Conservation (phyloP, 2,888 invertebrate species). For the Drosophila birchii region DNA sequence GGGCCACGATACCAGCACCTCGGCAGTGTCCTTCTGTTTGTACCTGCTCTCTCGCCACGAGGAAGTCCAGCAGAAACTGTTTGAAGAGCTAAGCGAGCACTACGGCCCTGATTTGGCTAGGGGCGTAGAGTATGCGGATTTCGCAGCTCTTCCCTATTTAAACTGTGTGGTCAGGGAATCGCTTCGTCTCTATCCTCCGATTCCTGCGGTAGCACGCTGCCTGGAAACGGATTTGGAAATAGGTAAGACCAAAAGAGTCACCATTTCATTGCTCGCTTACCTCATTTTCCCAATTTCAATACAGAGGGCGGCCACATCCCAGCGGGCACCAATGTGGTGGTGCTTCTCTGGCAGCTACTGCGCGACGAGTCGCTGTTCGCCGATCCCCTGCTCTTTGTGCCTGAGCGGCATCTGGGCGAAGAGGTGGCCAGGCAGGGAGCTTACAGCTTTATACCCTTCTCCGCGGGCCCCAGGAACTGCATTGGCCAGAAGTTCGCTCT, state of each 20-base stretch:
- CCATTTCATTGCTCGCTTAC: too few species aligned
- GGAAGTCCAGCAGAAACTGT: slow-evolving; percentile 75
- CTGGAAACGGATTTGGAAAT: slow-evolving; percentile 86
- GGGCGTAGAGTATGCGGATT: slow-evolving; percentile 65
- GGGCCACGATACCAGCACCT: slow-evolving; percentile 84
- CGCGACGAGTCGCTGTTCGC: slow-evolving; percentile 74
- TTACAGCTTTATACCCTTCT: slow-evolving; percentile 82
- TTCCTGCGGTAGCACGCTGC: slow-evolving; percentile 87
- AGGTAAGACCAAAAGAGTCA: too few species aligned
- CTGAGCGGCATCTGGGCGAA: slow-evolving; percentile 85
- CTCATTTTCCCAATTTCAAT: fast-evolving
- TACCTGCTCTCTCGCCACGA: slow-evolving; percentile 80
- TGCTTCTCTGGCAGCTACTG: slow-evolving; percentile 79
- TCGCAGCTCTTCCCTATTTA: slow-evolving; percentile 83
- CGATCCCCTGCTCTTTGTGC: slow-evolving; percentile 77
- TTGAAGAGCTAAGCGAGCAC: slow-evolving; percentile 73
- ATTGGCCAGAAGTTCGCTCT: slow-evolving; percentile 83
- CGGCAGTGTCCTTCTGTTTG: slow-evolving; percentile 81
- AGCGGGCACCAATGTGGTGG: slow-evolving; percentile 75
- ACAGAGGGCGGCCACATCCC: slow-evolving; percentile 65
- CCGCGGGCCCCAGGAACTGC: slow-evolving; percentile 86
- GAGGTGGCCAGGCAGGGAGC: slow-evolving; percentile 59
- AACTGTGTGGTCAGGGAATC: slow-evolving; percentile 89
- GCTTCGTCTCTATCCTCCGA: slow-evolving; percentile 88
- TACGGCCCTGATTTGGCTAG: slow-evolving; percentile 68